phyloP scores from a whole-genome alignment of 1,140 invertebrate genomes.

The Drosophila parvula region DNA sequence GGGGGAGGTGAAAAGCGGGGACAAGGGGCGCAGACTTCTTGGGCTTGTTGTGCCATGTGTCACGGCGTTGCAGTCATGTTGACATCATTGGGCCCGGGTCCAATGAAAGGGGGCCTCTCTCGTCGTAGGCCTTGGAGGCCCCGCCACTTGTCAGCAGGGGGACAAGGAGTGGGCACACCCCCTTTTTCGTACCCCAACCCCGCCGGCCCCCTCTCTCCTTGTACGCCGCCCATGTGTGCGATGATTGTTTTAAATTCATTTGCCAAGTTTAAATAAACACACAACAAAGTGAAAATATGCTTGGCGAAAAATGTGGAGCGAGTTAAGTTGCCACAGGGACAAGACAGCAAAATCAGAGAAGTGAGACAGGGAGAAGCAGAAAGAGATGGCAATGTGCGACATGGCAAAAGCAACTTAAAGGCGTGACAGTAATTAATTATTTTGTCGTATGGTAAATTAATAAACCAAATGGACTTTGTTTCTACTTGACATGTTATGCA shows the following conservation, averaged over 20 bases:
- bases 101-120: constrained; percentile 18
- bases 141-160: constrained; percentile 66
- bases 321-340: constrained; percentile 72
- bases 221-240: constrained; percentile 44
- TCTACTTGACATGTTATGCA: constrained; percentile 80
- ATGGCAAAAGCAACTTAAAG: constrained; percentile 77
- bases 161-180: not conserved
- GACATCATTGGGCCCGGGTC: constrained; percentile 67
- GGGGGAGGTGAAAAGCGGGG: constrained; percentile 20
- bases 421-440: constrained; percentile 84
- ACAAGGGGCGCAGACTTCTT: constrained; percentile 57
- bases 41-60: constrained; percentile 82
- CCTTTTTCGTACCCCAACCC: constrained; percentile 1
- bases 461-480: constrained; percentile 84
- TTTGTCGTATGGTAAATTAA: constrained; percentile 84
- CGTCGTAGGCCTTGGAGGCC: constrained; percentile 31
- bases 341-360: constrained; percentile 10
- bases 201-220: not conserved
- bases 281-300: constrained; percentile 78
- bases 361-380: not conserved
- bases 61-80: constrained; percentile 80
- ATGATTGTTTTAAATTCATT: constrained; percentile 82
- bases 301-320: constrained; percentile 74
- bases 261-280: constrained; percentile 83
- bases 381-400: not conserved